phyloP scores from a whole-genome alignment of 2,797 vertebrate genomes.

The Notolabrus celidotus region DNA sequence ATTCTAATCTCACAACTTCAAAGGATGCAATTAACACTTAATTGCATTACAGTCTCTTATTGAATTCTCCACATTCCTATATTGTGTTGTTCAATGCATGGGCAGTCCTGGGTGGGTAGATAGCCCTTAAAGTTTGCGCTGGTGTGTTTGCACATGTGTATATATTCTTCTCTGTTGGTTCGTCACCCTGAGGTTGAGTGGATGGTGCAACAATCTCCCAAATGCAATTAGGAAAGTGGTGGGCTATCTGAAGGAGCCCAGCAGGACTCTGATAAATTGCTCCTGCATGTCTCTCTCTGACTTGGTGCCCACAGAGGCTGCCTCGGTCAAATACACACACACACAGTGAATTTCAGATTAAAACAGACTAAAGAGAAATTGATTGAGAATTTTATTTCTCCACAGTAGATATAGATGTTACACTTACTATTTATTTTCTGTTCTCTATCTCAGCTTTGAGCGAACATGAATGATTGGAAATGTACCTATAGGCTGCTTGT shows the following conservation, averaged over 20 bases:
- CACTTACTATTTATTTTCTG: constrained; percentile 24
- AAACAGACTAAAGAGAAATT: constrained; percentile 8
- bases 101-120: constrained; percentile 51
- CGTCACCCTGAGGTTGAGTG: constrained; percentile 74
- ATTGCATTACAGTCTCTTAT: constrained; percentile 76
- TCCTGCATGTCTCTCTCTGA: constrained; percentile 54
- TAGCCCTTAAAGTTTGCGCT: constrained; percentile 31
- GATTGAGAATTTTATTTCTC: constrained; percentile 20
- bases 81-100: constrained; percentile 57
- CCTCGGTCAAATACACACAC: constrained; percentile 4
- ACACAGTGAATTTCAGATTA: constrained; percentile 12
- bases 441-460: constrained; percentile 11
- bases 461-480: constrained; percentile 2
- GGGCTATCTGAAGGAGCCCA: constrained; percentile 63
- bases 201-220: constrained; percentile 70
- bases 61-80: constrained; percentile 59
- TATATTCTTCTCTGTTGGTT: constrained; percentile 50
- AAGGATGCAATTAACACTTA: constrained; percentile 78
- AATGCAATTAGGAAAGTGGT: constrained; percentile 77
- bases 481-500: background rate
- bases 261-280: constrained; percentile 67
- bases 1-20: constrained; percentile 73
- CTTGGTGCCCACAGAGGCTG: constrained; percentile 30
- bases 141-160: constrained; percentile 14
- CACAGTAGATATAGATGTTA: constrained; percentile 8